Percentiles rank a stretch among this genome's conserved stretches.
Conservation (phyloP, 2,888 invertebrate genomes). For the Caenorhabditis sinica region DNA sequence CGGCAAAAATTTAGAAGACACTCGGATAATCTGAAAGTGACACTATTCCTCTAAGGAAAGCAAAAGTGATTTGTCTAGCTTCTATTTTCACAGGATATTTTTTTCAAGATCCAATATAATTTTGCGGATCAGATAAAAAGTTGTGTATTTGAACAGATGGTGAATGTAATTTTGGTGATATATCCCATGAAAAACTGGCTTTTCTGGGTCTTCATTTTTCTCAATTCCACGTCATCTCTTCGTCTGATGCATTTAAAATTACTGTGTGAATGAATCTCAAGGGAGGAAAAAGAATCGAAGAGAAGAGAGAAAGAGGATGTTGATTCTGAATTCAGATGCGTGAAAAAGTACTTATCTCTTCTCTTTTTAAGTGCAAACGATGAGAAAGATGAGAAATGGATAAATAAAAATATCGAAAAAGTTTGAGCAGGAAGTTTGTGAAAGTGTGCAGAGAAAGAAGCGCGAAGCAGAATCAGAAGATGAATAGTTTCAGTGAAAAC, state of each 20-base stretch:
- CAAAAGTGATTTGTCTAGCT: neutral
- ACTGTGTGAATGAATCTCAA: slow-evolving; percentile 48
- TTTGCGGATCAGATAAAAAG: neutral
- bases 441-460: neutral
- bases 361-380: neutral
- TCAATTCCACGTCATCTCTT: slow-evolving; percentile 1
- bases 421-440: neutral
- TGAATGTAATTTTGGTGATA: neutral
- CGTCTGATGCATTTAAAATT: slow-evolving; percentile 33
- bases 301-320: slow-evolving; percentile 19
- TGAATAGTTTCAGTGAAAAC: no score
- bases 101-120: neutral
- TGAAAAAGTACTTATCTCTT: slow-evolving; percentile 45
- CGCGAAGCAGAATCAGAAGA: no score
- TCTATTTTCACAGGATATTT: neutral
- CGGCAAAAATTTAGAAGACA: neutral
- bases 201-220: neutral
- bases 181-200: neutral
- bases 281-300: slow-evolving; percentile 3
- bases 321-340: slow-evolving; percentile 46
- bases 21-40: neutral
- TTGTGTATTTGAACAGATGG: slow-evolving; percentile 7
- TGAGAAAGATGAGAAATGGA: neutral
- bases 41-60: neutral
- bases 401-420: neutral